A percentile compares a stretch with the other conserved stretches of the same genome.
These are phyloP conservation scores for Xestia xanthographa DNA, from an alignment of 2,888 invertebrate species.

Conservation along the genomic window DNA sequence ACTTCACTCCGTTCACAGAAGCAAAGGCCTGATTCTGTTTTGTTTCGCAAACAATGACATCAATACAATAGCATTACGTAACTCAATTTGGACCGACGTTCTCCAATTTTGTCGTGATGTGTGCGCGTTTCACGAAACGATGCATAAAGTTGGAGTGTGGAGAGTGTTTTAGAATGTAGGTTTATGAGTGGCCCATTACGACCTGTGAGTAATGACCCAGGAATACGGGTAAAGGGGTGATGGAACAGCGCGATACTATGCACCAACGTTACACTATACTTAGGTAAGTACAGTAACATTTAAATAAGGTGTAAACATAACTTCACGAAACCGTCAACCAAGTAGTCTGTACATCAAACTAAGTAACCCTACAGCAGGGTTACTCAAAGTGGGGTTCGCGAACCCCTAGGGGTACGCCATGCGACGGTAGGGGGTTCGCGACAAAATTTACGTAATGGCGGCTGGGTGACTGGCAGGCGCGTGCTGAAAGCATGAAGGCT, in stretches of 20 bases:
- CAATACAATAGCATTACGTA: conserved; percentile 4
- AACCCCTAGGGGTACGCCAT: too few species aligned
- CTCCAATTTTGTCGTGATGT: conserved; percentile 11
- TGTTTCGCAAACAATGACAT: conserved; percentile 17
- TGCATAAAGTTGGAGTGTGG: conserved; percentile 4
- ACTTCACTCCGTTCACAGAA: background rate
- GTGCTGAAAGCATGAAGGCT: too few species aligned
- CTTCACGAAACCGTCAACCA: too few species aligned
- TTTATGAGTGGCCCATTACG: conserved; percentile 20
- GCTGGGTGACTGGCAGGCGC: too few species aligned
- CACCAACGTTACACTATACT: conserved; percentile 10
- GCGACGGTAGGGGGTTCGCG: too few species aligned
- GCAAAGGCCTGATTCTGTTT: conserved; percentile 10
- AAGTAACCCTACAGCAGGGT: too few species aligned
- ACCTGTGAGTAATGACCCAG: conserved; percentile 33
- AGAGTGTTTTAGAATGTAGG: conserved; percentile 11
- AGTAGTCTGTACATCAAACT: too few species aligned
- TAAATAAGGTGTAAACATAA: background rate
- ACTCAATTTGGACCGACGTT: conserved; percentile 5
- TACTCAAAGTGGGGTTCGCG: too few species aligned
- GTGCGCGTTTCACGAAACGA: background rate
- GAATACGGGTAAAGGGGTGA: conserved; percentile 25
- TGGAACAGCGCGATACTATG: conserved; percentile 10
- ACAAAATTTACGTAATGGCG: too few species aligned
- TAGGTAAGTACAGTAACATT: background rate